Conservation (phyloP, 2,888 invertebrate genomes). For the Limnephilus rhombicus region DNA sequence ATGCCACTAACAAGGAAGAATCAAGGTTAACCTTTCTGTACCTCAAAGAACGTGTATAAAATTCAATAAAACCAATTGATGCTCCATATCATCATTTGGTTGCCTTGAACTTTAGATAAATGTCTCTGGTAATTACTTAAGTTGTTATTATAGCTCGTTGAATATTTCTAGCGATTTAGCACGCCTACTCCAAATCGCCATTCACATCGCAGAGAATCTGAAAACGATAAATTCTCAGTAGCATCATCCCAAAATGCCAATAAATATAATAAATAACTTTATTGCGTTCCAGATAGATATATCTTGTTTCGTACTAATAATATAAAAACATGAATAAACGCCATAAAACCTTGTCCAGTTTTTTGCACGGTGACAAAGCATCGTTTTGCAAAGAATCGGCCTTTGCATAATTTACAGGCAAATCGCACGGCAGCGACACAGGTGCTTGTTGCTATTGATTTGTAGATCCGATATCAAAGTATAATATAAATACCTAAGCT, state of each 20-base stretch:
- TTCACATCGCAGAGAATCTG: background rate
- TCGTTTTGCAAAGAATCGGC: background rate
- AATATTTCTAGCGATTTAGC: background rate
- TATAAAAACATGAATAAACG: background rate
- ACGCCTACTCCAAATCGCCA: constrained; percentile 23
- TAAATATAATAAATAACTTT: background rate
- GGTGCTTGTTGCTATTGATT: background rate
- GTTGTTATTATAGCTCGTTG: background rate
- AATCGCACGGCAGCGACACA: background rate
- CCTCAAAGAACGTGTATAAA: constrained; percentile 33
- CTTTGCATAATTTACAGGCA: background rate
- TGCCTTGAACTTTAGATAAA: constrained; percentile 60
- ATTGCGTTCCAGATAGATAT: background rate
- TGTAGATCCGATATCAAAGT: background rate
- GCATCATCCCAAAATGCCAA: background rate
- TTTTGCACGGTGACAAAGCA: background rate
- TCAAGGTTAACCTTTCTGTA: constrained; percentile 52
- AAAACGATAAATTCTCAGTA: background rate
- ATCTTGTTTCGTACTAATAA: background rate
- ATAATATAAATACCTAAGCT: background rate
- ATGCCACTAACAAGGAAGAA: constrained; percentile 52
- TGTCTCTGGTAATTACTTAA: constrained; percentile 26
- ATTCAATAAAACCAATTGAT: constrained; percentile 52
- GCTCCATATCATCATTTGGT: constrained; percentile 56
- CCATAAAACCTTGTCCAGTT: background rate